These are phyloP conservation scores for Podarcis lilfordi DNA, from an alignment of 2,797 vertebrate species.

Conservation along the genomic window DNA sequence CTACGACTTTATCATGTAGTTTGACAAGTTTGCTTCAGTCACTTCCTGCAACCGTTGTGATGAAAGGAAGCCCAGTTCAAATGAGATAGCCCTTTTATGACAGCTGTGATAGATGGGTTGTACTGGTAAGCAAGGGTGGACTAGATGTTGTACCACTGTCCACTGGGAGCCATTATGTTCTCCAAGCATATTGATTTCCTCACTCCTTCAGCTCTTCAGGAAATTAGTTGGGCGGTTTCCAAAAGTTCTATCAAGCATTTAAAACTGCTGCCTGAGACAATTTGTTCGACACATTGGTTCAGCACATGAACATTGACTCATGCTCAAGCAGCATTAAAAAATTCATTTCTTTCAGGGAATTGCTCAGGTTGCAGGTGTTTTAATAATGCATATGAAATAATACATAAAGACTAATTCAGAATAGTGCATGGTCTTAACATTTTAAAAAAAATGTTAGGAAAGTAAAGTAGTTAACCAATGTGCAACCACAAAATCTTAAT, in stretches of 20 bases:
- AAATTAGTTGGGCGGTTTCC: conserved; percentile 60
- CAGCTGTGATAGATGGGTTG: conserved; percentile 38
- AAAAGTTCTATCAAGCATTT: conserved; percentile 50
- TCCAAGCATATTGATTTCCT: conserved; percentile 48
- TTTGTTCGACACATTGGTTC: conserved; percentile 34
- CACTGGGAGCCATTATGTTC: conserved; percentile 46
- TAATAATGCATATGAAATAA: conserved; percentile 19
- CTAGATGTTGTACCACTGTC: conserved; percentile 38
- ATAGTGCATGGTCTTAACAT: not conserved
- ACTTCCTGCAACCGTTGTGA: conserved; percentile 27
- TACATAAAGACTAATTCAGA: not conserved
- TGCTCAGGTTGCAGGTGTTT: conserved; percentile 34
- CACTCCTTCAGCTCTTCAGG: conserved; percentile 49
- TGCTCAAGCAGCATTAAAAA: conserved; percentile 3
- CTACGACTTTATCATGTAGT: conserved; percentile 12
- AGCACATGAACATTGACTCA: conserved; percentile 24
- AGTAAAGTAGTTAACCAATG: conserved; percentile 8
- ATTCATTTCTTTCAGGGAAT: conserved; percentile 44
- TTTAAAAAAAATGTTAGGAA: not conserved
- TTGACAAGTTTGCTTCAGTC: conserved; percentile 24
- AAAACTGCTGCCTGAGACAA: conserved; percentile 33
- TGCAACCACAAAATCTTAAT: accelerated
- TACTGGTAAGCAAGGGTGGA: conserved; percentile 20
- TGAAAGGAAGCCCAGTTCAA: conserved; percentile 3
- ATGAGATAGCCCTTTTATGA: not conserved